These are phyloP conservation scores for Ptyas mucosa DNA, from an alignment of 2,113 vertebrate species.

Conservation along the genomic window DNA sequence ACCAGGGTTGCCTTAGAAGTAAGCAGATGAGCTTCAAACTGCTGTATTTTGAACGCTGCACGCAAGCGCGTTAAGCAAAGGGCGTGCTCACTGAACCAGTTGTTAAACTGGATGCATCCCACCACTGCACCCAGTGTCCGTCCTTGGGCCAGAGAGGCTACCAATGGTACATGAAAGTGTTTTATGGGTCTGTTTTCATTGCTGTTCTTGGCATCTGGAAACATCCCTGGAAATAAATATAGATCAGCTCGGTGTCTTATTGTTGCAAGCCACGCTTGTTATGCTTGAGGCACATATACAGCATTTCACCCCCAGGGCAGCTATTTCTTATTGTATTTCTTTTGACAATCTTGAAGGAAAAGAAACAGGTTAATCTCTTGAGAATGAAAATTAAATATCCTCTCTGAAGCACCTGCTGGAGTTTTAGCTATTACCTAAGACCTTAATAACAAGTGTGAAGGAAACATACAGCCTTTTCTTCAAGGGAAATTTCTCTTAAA, in stretches of 20 bases:
- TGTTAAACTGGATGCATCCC: no score
- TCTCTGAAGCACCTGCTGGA: constrained; percentile 56
- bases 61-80: no score
- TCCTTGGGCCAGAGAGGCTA: neutral
- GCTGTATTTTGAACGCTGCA: no score
- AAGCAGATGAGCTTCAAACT: no score
- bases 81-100: no score
- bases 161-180: neutral
- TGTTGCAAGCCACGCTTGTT: neutral
- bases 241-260: neutral
- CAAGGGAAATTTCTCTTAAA: constrained; percentile 56
- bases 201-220: neutral
- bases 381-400: constrained; percentile 14
- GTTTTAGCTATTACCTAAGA: constrained; percentile 29
- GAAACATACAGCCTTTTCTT: constrained; percentile 58
- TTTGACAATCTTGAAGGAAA: constrained; percentile 1
- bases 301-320: neutral
- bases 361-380: constrained; percentile 2
- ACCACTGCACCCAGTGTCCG: neutral
- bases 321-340: neutral
- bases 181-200: neutral
- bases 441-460: constrained; percentile 6
- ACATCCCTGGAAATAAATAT: neutral
- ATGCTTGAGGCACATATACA: neutral
- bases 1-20: no score